phyloP scores from a whole-genome alignment of 2,888 invertebrate species.

The Harpagoxenus sublaevis region DNA sequence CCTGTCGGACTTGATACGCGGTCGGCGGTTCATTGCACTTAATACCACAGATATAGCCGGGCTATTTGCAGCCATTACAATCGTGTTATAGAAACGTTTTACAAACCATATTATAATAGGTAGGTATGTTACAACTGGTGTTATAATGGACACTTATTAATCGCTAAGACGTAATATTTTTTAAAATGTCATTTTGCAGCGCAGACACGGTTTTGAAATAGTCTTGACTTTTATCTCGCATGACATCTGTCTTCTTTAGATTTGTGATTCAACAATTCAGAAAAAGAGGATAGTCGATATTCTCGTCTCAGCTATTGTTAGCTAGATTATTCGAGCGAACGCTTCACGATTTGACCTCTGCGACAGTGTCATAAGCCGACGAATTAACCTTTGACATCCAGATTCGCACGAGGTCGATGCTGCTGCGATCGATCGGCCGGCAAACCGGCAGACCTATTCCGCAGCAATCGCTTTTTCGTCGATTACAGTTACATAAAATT shows the following conservation, averaged over 20 bases:
- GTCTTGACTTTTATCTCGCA: neutral
- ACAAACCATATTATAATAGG: neutral
- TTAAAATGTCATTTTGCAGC: neutral
- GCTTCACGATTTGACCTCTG: constrained; percentile 5
- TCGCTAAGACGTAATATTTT: neutral
- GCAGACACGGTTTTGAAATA: neutral
- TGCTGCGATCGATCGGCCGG: constrained; percentile 18
- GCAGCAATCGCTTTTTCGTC: constrained; percentile 16
- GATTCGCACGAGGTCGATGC: constrained; percentile 18
- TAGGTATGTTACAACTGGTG: neutral
- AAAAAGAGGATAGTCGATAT: constrained; percentile 4
- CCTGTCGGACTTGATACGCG: neutral
- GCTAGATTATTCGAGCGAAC: neutral
- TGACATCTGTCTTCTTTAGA: constrained; percentile 1
- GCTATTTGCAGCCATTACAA: neutral
- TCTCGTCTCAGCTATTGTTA: neutral
- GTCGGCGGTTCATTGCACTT: neutral
- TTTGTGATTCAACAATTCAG: constrained; percentile 16
- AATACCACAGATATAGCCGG: neutral
- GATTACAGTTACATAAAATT: constrained; percentile 30
- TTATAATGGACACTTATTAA: neutral
- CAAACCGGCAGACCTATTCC: neutral
- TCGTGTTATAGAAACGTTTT: neutral
- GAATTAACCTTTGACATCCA: constrained; percentile 43
- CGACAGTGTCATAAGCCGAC: constrained; percentile 11